Evolutionary conservation across 2,888 invertebrate genomes (phyloP).

Genomic region (Dolichomitus sp.): DNA sequence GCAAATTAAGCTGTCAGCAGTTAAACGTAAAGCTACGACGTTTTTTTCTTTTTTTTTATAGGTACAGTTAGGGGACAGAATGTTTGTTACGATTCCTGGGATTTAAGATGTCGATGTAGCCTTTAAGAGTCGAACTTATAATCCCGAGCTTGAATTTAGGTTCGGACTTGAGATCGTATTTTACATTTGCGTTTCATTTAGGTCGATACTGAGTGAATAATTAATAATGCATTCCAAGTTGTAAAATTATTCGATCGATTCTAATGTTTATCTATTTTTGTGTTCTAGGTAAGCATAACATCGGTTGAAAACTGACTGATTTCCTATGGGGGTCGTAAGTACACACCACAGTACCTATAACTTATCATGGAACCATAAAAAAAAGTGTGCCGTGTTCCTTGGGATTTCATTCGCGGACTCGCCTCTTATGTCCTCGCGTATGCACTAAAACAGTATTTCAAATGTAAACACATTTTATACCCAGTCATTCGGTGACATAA

Average conservation of each 20-base stretch:
- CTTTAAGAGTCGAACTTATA: too few relatives aligned
- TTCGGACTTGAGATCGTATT: too few relatives aligned
- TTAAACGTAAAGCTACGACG: background rate
- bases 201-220: too few relatives aligned
- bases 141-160: too few relatives aligned
- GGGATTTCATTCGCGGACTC: background rate
- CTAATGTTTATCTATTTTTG: constrained; percentile 29
- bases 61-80: background rate
- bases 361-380: background rate
- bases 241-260: background rate
- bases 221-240: too few relatives aligned
- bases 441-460: background rate
- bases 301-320: background rate
- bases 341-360: background rate
- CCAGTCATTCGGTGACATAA: too few relatives aligned
- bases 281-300: constrained; percentile 56
- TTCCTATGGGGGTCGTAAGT: constrained; percentile 30
- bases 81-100: background rate
- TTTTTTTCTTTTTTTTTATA: background rate
- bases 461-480: too few relatives aligned
- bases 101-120: too few relatives aligned
- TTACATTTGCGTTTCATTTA: too few relatives aligned
- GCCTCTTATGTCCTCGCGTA: background rate
- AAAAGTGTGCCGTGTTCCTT: background rate
- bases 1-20: background rate